Evolutionary conservation across 30 jellyfish, hydroid and myxozoan species (phyloP), one percentile per base, ranked within the genome.

Genomic region (Pelagia noctiluca): DNA sequence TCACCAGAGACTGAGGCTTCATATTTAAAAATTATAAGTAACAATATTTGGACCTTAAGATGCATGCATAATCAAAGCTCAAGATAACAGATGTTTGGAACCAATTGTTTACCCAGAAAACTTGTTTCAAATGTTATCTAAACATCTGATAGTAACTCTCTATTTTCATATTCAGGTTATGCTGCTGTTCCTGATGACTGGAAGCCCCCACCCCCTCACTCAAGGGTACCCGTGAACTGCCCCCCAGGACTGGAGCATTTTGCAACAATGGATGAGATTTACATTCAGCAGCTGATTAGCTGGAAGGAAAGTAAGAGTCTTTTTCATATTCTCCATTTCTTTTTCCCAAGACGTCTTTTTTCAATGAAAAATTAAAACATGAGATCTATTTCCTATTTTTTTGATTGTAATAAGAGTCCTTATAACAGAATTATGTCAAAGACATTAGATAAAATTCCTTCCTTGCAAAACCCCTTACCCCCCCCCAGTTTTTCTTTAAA

Each of bases 241-340:
- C 90, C 84, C n/a, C 84, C 90, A 22, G 90, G 90, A 18, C 37
- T 80, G 30, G 90, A 80, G 77, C 83, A 80, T 13, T 80, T 80
- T 47, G 90, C 90, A 10, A 71, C 71, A n/a, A 46, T 80, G 76
- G 83, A 80, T 32, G 84, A 80, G 46, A 80, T 80, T 48, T 80
- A 46, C 47, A 64, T 80, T 18, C 68, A 80, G 48, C 90, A 80
- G 64, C 65, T 35, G 11, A 38, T 80, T 2, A 80, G 84, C 48
- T 80, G 90, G 90, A 69, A 46, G 75, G 90, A 80, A 70, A 80
- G 90, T 80, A 65, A 64, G 90, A 28, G 21, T 13, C 3, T 24
- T 8, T 22, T 23, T 22, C 5, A 7, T 30, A 2, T 2, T 71
- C n/a, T n/a, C n/a, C n/a, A n/a, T n/a, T n/a, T n/a, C n/a, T n/a